These are phyloP conservation scores for Acanthacorydalis orientalis DNA, from an alignment of 2,888 invertebrate species.

Conservation along the genomic window DNA sequence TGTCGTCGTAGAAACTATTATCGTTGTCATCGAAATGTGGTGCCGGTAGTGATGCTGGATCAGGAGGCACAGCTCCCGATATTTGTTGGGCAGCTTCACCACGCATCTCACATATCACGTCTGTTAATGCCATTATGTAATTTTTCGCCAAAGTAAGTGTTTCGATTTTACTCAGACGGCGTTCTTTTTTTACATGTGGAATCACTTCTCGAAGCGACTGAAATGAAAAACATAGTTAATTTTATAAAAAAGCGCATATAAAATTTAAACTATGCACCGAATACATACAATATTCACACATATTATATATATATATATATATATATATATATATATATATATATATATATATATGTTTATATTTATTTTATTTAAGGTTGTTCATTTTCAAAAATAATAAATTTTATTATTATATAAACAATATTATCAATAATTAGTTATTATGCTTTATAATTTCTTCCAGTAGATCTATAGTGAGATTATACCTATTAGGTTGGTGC, in stretches of 20 bases:
- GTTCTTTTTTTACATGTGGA: constrained; percentile 70
- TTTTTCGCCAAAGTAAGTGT: constrained; percentile 77
- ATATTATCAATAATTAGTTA: too few relatives aligned
- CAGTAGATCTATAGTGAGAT: too few relatives aligned
- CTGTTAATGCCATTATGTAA: constrained; percentile 77
- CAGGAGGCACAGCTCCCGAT: constrained; percentile 6
- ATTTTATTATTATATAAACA: too few relatives aligned
- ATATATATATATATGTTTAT: too few relatives aligned
- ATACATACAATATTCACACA: too few relatives aligned
- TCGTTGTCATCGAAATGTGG: constrained; percentile 7
- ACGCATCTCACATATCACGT: constrained; percentile 67
- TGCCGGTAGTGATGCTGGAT: constrained; percentile 8
- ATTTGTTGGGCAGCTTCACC: constrained; percentile 31
- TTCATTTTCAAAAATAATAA: too few relatives aligned
- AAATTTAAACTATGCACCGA: neutral
- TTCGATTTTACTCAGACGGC: constrained; percentile 75
- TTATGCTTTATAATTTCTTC: too few relatives aligned
- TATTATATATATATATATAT: too few relatives aligned
- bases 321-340: too few relatives aligned
- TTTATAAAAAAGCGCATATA: neutral
- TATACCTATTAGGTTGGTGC: too few relatives aligned
- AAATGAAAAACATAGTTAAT: constrained; percentile 15
- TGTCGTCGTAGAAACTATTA: constrained; percentile 6
- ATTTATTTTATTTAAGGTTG: too few relatives aligned
- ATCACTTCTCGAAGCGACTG: constrained; percentile 71